Conservation (phyloP, 2,888 invertebrate genomes). For the Lutraria lutraria region DNA sequence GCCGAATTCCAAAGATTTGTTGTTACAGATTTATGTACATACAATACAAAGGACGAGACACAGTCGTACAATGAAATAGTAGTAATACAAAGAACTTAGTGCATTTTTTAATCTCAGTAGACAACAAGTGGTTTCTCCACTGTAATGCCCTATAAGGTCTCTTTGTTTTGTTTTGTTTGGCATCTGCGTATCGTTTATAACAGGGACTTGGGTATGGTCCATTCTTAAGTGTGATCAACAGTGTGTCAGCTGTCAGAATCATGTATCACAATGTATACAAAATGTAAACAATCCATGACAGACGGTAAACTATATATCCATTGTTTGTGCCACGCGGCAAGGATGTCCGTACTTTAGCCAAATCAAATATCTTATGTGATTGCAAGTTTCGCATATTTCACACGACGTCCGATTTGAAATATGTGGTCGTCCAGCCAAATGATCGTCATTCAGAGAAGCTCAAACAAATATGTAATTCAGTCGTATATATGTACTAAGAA, state of each 20-base stretch:
- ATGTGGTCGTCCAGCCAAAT: background rate
- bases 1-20: background rate
- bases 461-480: background rate
- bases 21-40: background rate
- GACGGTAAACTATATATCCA: background rate
- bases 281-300: background rate
- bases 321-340: background rate
- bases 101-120: background rate
- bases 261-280: background rate
- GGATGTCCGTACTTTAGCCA: background rate
- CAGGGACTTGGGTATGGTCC: conserved; percentile 15
- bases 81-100: background rate
- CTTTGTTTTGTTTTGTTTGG: conserved; percentile 22
- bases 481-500: too few relatives aligned
- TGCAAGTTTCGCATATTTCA: background rate
- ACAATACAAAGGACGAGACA: background rate
- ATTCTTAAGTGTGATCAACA: conserved; percentile 14
- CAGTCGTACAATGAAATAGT: background rate
- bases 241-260: conserved; percentile 22
- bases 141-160: background rate
- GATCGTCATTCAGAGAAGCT: background rate
- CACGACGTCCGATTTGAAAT: background rate
- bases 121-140: background rate
- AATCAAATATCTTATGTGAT: background rate
- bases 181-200: conserved; percentile 13